phyloP scores from a whole-genome alignment of 2,888 invertebrate genomes.

The Resseliella maxima region DNA sequence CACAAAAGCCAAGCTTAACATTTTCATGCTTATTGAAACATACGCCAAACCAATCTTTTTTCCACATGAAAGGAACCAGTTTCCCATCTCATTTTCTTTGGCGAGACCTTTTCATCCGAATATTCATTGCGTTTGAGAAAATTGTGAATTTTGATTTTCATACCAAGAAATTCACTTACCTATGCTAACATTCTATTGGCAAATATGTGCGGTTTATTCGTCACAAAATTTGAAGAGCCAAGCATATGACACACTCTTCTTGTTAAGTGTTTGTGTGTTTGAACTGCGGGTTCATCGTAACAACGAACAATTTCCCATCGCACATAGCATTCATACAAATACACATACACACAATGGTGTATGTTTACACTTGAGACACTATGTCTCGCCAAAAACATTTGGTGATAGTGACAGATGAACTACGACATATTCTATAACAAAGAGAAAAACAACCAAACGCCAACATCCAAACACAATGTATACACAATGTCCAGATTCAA shows the following conservation, averaged over 20 bases:
- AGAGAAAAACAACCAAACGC: background rate
- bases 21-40: background rate
- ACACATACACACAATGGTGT: too few species aligned
- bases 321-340: too few species aligned
- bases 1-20: slow-evolving; percentile 1
- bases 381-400: slow-evolving; percentile 4
- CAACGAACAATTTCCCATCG: background rate
- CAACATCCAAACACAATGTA: background rate
- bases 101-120: too few species aligned
- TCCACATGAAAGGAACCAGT: background rate
- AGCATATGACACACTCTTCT: background rate
- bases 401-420: slow-evolving; percentile 18
- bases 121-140: background rate
- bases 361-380: background rate
- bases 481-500: slow-evolving; percentile 14
- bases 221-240: background rate
- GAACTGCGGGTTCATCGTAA: slow-evolving; percentile 1
- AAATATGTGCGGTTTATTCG: background rate
- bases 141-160: background rate
- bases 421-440: slow-evolving; percentile 14
- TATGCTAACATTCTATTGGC: background rate
- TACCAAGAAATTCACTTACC: background rate
- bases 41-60: background rate
- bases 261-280: slow-evolving; percentile 15
- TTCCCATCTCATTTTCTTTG: too few species aligned